Percentiles rank a stretch among this genome's conserved stretches.
Evolutionary conservation across 2,797 vertebrate species (phyloP).

Genomic region (Aeoliscus strigatus): DNA sequence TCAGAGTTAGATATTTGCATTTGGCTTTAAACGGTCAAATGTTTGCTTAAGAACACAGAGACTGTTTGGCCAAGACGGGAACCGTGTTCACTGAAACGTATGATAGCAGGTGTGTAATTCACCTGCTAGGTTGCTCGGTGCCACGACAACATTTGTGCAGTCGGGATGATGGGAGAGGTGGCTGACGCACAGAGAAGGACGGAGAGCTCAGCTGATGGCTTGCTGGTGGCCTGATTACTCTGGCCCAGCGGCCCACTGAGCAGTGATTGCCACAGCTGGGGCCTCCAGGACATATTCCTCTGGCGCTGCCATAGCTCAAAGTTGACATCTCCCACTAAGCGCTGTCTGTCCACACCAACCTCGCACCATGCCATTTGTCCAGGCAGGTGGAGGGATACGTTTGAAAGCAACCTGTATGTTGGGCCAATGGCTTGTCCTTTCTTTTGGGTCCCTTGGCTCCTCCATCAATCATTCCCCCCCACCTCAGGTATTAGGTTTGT

Average conservation of each 20-base stretch:
- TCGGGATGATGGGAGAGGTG: constrained; percentile 41
- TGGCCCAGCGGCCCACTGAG: constrained; percentile 68
- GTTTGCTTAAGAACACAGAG: no score
- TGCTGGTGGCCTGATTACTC: constrained; percentile 73
- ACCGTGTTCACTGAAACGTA: constrained; percentile 14
- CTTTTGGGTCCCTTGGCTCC: constrained; percentile 50
- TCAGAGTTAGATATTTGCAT: constrained; percentile 2
- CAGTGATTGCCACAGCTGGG: constrained; percentile 75
- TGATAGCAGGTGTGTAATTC: constrained; percentile 37
- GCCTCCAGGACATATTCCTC: constrained; percentile 67
- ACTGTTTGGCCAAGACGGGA: no score
- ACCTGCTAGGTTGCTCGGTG: constrained; percentile 25
- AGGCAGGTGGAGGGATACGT: constrained; percentile 67
- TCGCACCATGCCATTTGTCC: constrained; percentile 61
- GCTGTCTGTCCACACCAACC: constrained; percentile 64
- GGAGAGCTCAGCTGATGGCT: constrained; percentile 73
- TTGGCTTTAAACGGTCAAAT: background rate
- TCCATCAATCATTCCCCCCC: constrained; percentile 61
- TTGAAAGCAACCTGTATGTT: constrained; percentile 59
- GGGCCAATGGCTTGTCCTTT: constrained; percentile 57
- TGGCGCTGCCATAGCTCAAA: constrained; percentile 65
- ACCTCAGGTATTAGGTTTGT: constrained; percentile 44
- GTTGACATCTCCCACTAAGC: constrained; percentile 65
- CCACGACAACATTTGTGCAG: constrained; percentile 29
- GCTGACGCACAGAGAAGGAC: constrained; percentile 47